Percentiles rank a stretch among this genome's conserved stretches.
Evolutionary conservation across 2,888 invertebrate species (phyloP).

Genomic region (Orchesella flavescens): DNA sequence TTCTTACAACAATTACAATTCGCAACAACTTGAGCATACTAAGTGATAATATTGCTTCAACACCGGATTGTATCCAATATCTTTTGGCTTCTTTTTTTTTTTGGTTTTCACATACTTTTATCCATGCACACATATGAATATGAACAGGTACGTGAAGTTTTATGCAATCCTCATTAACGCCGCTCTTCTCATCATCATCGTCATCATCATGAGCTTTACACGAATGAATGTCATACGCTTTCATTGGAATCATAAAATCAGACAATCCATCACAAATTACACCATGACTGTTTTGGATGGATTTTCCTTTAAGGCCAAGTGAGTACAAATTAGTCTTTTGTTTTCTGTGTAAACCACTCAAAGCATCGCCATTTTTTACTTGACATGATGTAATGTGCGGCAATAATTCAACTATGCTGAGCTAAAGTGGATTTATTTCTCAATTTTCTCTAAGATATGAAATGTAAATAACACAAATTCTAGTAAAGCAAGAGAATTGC

Average conservation of each 20-base stretch:
- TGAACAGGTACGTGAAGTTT: neutral
- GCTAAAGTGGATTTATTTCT: constrained; percentile 39
- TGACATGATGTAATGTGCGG: constrained; percentile 57
- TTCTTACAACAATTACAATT: constrained; percentile 1
- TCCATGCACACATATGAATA: neutral
- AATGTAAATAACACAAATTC: neutral
- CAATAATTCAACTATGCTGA: constrained; percentile 52
- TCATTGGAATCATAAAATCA: constrained; percentile 62
- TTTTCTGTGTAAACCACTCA: constrained; percentile 38
- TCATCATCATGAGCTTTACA: constrained; percentile 37
- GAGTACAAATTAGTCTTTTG: constrained; percentile 60
- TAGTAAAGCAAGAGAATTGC: neutral
- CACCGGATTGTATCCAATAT: too few species aligned
- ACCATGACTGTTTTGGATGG: constrained; percentile 49
- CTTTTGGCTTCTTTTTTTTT: too few species aligned
- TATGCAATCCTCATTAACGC: constrained; percentile 39
- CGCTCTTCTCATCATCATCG: constrained; percentile 23
- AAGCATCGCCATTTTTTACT: constrained; percentile 48
- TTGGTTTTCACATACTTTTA: too few species aligned
- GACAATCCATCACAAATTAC: constrained; percentile 62
- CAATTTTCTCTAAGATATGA: constrained; percentile 18
- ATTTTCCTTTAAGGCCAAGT: constrained; percentile 58
- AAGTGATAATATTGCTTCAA: too few species aligned
- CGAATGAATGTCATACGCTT: constrained; percentile 59
- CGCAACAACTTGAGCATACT: constrained; percentile 16